A percentile compares a stretch with the other conserved stretches of the same genome.
Evolutionary conservation across 2,797 vertebrate species (phyloP).

Genomic region (Cyprinodon diabolis): DNA sequence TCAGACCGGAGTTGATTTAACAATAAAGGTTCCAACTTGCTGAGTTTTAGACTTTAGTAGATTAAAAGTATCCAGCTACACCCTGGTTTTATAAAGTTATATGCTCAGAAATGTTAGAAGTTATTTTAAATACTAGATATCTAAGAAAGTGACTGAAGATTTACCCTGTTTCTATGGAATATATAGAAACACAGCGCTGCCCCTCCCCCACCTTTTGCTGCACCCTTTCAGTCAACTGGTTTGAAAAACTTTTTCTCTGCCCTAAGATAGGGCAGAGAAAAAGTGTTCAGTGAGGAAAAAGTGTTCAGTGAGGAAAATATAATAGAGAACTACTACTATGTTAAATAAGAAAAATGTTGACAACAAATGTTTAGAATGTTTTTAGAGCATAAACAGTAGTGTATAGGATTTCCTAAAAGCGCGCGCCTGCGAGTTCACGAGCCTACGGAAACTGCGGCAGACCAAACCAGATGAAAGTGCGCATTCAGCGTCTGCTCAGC

Average conservation of each 20-base stretch:
- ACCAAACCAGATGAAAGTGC: too few species aligned
- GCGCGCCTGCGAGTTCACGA: too few species aligned
- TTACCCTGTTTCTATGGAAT: background rate
- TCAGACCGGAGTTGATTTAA: background rate
- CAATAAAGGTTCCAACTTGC: background rate
- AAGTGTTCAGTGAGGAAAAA: too few species aligned
- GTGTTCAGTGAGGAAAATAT: too few species aligned
- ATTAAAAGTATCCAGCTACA: background rate
- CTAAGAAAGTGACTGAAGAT: background rate
- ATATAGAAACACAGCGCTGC: background rate
- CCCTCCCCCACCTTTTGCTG: background rate
- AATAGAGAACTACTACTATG: background rate
- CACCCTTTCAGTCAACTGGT: background rate
- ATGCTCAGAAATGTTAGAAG: background rate
- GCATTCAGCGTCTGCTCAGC: too few species aligned
- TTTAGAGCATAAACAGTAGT: too few species aligned
- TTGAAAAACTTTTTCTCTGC: background rate
- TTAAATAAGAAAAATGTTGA: background rate
- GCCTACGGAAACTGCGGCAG: too few species aligned
- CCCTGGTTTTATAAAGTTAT: background rate
- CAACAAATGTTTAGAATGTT: too few species aligned
- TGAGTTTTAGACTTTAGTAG: background rate
- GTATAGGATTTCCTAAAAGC: too few species aligned
- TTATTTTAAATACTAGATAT: background rate
- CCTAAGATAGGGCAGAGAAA: background rate